Evolutionary conservation across 2,113 vertebrate genomes (phyloP).

Genomic region (Hippocampus barbouri): DNA sequence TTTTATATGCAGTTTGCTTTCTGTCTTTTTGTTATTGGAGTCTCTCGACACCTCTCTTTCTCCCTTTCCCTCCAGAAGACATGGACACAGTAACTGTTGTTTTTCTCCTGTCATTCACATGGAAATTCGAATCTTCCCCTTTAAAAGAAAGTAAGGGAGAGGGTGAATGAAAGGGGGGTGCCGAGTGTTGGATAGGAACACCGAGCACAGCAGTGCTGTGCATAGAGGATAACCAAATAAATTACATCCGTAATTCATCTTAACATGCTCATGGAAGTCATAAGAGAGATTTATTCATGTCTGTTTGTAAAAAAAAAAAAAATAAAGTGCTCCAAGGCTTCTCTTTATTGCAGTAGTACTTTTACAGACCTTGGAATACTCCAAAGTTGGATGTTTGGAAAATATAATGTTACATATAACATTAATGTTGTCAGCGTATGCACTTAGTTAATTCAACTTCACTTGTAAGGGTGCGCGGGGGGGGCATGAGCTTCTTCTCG

Average conservation of each 20-base stretch:
- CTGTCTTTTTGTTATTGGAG: not conserved
- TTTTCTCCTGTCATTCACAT: conserved; percentile 91
- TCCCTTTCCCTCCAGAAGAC: conserved; percentile 68
- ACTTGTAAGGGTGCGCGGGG: too few species aligned
- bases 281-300: not conserved
- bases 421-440: not conserved
- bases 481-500: too few species aligned
- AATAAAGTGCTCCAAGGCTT: not conserved
- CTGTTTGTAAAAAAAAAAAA: not conserved
- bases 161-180: conserved; percentile 54
- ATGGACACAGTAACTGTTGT: conserved; percentile 85
- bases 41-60: conserved; percentile 31
- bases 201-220: conserved; percentile 15
- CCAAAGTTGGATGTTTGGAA: not conserved
- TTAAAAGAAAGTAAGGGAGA: conserved; percentile 68
- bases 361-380: not conserved
- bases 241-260: conserved; percentile 60
- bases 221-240: conserved; percentile 50
- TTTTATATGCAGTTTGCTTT: not conserved
- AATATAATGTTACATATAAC: not conserved
- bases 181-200: conserved; percentile 21
- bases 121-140: conserved; percentile 90
- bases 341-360: not conserved
- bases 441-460: not conserved
- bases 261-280: conserved; percentile 49